phyloP scores from a whole-genome alignment of 2,797 vertebrate genomes.

The Sparus aurata region DNA sequence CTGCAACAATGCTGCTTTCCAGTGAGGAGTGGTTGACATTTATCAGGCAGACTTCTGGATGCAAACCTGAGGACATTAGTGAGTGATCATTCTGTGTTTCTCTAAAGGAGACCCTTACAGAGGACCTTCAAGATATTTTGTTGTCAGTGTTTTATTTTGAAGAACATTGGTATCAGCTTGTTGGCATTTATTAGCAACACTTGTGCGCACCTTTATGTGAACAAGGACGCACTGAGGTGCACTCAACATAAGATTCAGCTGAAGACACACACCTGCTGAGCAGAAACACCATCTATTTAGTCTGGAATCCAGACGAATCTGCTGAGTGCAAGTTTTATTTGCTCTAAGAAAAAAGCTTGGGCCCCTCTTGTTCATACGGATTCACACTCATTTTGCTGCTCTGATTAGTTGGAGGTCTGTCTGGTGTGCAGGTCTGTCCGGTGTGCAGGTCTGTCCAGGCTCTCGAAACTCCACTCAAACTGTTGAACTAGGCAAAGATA shows the following conservation, averaged over 20 bases:
- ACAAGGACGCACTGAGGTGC: background rate
- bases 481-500: too few relatives aligned
- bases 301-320: too few relatives aligned
- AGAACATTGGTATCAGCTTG: background rate
- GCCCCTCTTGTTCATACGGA: too few relatives aligned
- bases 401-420: too few relatives aligned
- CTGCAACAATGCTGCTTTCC: conserved; percentile 29
- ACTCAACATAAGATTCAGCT: background rate
- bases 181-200: conserved; percentile 10
- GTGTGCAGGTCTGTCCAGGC: too few relatives aligned
- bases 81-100: conserved; percentile 27
- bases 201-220: too few relatives aligned
- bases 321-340: too few relatives aligned
- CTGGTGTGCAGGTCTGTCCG: too few relatives aligned
- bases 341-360: too few relatives aligned
- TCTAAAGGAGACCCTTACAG: background rate
- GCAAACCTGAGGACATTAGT: conserved; percentile 34
- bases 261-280: background rate
- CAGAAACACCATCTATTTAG: background rate
- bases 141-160: conserved; percentile 20
- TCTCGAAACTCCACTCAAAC: too few relatives aligned
- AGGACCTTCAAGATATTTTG: conserved; percentile 23
- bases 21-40: conserved; percentile 47
- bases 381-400: too few relatives aligned
- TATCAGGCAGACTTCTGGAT: conserved; percentile 39